These are phyloP conservation scores for Mycalesis mineus DNA, from an alignment of 2,888 invertebrate species.

Conservation along the genomic window DNA sequence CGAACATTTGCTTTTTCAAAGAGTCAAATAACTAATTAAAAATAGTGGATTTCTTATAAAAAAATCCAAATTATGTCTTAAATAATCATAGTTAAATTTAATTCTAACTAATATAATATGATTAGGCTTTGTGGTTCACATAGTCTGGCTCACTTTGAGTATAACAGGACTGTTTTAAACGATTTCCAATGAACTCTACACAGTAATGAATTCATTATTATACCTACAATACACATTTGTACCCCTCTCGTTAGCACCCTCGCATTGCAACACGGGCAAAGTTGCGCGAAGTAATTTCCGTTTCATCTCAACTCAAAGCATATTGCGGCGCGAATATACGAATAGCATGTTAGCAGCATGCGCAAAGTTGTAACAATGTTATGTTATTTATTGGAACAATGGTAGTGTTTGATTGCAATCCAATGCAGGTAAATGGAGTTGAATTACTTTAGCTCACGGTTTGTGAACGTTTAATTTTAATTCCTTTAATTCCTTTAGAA, in stretches of 20 bases:
- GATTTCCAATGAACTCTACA: neutral
- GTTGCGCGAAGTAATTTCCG: conserved; percentile 53
- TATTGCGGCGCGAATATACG: conserved; percentile 27
- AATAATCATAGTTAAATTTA: no score
- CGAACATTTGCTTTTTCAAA: no score
- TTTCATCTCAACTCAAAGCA: conserved; percentile 44
- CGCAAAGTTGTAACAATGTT: conserved; percentile 18
- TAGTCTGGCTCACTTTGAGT: no score
- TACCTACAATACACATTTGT: neutral
- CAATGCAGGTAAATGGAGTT: neutral
- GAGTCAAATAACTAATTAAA: no score
- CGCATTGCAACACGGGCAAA: conserved; percentile 34
- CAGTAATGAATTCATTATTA: neutral
- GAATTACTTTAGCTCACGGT: neutral
- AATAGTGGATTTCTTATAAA: no score
- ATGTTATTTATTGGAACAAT: conserved; percentile 16
- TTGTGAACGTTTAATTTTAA: neutral
- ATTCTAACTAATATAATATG: no score
- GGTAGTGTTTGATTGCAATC: conserved; percentile 1
- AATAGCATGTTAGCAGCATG: conserved; percentile 16
- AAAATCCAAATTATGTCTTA: no score
- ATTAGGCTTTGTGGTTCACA: no score
- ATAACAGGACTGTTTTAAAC: no score
- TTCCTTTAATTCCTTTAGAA: no score
- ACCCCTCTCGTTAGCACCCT: conserved; percentile 2